Base-by-base conservation (phyloP, 2,113 vertebrate genomes). In the Tychaedon coryphoeus region DNA sequence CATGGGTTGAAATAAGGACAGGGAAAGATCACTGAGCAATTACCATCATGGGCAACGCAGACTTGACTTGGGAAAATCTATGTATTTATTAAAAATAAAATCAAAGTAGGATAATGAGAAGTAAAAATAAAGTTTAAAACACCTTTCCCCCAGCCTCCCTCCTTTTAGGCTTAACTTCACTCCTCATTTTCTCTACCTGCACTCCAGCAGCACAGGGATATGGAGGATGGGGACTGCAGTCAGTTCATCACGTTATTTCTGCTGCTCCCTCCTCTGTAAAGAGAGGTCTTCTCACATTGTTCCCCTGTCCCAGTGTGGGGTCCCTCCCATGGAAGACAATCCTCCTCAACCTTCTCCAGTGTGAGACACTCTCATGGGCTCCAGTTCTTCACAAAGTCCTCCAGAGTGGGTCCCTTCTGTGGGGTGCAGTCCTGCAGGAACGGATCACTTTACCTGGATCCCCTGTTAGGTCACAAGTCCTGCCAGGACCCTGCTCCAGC, bases 31-130 rank as follows among this genome's bases (percentile, higher is more conserved):
- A 54, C 14, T 40, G 43, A n/a, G 0, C 13, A 22, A 5, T 31
- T 88, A 29, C 15, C 4, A 1, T 57, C 12, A 22, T 0, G 0
- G 12, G 2, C 9, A 69, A 45, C 45, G 33, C 6, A 74, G 11
- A 50, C 15, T 54, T 0, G 0, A 8, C 9, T 29, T 40, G 15
- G 19, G 29, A 14, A 83, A 74, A 70, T 60, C 14, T 42, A 24
- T 38, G 54, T 64, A 38, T 69, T 73, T 66, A 45, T 11, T 20
- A 45, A 19, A 7, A 43, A 28, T 45, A n/a, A 80, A 60, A 60
- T 34, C 28, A 60, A 31, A 50, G 11, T 22, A 64, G 3, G 9
- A 3, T 19, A 60, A 45, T 28, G 4, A 69, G 17, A 73, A 65
- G 28, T 15, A 64, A 83, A 58, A 33, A 0, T 2, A 45, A 70